Evolutionary conservation across 2,888 invertebrate species (phyloP).

Genomic region (Halictus quadricinctus): DNA sequence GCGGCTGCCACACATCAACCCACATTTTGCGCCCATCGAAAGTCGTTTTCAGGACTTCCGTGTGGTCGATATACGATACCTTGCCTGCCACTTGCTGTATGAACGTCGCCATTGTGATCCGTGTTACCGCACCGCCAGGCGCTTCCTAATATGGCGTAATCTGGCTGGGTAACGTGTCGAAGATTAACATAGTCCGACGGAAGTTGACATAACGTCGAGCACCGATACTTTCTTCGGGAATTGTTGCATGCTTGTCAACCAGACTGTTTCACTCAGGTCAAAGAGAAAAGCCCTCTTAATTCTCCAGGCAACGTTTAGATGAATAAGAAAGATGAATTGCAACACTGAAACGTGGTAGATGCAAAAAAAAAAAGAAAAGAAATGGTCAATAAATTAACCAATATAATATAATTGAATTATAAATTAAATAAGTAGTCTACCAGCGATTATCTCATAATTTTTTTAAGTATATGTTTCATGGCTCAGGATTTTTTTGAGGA

Average conservation of each 20-base stretch:
- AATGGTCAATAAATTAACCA: too few species aligned
- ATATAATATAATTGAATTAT: too few species aligned
- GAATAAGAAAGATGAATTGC: too few species aligned
- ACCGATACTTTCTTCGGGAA: neutral
- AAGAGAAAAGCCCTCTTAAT: neutral
- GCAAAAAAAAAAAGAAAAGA: too few species aligned
- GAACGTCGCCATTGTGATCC: constrained; percentile 40
- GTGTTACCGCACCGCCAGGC: constrained; percentile 29
- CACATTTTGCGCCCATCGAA: constrained; percentile 32
- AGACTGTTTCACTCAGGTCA: neutral
- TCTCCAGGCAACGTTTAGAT: neutral
- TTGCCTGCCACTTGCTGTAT: constrained; percentile 44
- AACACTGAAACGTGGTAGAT: too few species aligned
- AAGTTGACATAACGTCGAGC: neutral
- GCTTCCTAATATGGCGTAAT: constrained; percentile 50
- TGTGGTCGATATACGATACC: constrained; percentile 58
- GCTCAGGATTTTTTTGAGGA: too few species aligned
- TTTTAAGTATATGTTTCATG: too few species aligned
- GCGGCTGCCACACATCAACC: constrained; percentile 7
- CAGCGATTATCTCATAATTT: too few species aligned
- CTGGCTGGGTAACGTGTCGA: constrained; percentile 8
- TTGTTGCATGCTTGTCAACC: neutral
- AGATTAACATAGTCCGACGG: neutral
- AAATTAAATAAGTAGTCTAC: too few species aligned
- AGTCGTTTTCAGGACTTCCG: constrained; percentile 44